Base-by-base conservation (phyloP, 2,113 vertebrate genomes). In the Channa argus region DNA sequence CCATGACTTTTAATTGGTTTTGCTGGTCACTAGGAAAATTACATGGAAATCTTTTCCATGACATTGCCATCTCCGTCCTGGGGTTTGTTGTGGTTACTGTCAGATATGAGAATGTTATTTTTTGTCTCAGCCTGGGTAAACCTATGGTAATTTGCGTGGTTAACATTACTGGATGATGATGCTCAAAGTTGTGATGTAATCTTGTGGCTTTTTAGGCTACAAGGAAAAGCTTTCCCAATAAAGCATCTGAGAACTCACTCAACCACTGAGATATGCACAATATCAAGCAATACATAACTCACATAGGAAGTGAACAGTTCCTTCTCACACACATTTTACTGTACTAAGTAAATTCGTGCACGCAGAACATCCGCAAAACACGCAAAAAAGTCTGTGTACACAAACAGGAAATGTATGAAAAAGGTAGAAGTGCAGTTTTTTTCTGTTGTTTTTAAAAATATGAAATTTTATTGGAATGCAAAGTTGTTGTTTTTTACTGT, bases 71-170 rank as follows among this genome's bases (percentile, higher is more conserved):
- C 64, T 65, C 41, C 39, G 6, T 34, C 38, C 51, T 12, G n/a
- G 47, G 51, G 58, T 60, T 74, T 71, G 59, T 38, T 60, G 53
- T 54, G 55, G 38, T 68, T 37, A 39, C 38, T 33, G 39, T 36
- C 64, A 58, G 74, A 67, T 49, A 34, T 59, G 13, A 41, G 13
- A 76, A 49, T 36, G 55, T 76, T 79, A 43, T 67, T 84, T 62
- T 63, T 15, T 44, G 63, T 51, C 37, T 36, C 63, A 14, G 44
- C 39, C 58, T 82, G 7, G 37, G 63, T 49, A 36, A 75, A 39
- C 44, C 15, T 50, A 70, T 36, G 24, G 56, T 56, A 8, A 49
- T 63, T 50, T 62, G 72, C 50, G 36, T 58, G 58, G 60, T 66
- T 66, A 67, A 13, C 60, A 58, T 73, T 15, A 53, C 39, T 68